These are phyloP conservation scores for Motacilla tschutschensis DNA, from an alignment of 2,113 vertebrate species.

Conservation along the genomic window DNA sequence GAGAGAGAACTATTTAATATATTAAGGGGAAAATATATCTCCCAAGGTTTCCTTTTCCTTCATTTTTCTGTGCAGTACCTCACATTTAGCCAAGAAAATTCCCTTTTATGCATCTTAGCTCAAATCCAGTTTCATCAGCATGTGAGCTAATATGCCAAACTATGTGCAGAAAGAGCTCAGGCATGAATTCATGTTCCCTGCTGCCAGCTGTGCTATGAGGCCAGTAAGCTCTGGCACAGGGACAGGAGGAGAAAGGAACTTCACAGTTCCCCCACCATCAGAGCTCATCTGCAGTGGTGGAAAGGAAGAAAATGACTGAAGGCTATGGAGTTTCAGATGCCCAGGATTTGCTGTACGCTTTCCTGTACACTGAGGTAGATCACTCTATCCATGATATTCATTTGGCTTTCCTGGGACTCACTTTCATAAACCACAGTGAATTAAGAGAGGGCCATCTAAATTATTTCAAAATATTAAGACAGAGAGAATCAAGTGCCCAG, in stretches of 20 bases:
- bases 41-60: background rate
- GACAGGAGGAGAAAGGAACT: background rate
- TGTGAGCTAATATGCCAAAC: conserved; percentile 4
- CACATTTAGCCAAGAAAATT: conserved; percentile 1
- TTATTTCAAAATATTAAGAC: background rate
- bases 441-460: background rate
- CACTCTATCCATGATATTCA: background rate
- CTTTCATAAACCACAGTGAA: background rate
- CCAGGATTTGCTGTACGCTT: background rate
- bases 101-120: background rate
- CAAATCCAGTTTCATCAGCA: conserved; percentile 5
- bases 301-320: background rate
- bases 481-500: background rate
- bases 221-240: background rate
- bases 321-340: background rate
- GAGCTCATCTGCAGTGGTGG: background rate
- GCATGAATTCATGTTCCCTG: conserved; percentile 1
- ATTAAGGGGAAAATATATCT: background rate
- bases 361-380: background rate
- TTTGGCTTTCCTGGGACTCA: background rate
- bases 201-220: conserved; percentile 5
- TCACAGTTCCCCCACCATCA: background rate
- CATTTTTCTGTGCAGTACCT: background rate
- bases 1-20: background rate
- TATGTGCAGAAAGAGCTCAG: conserved; percentile 20